Percentiles rank a stretch among this genome's conserved stretches.
Evolutionary conservation across 2,888 invertebrate genomes (phyloP).

Genomic region (Drosophila barbarae): DNA sequence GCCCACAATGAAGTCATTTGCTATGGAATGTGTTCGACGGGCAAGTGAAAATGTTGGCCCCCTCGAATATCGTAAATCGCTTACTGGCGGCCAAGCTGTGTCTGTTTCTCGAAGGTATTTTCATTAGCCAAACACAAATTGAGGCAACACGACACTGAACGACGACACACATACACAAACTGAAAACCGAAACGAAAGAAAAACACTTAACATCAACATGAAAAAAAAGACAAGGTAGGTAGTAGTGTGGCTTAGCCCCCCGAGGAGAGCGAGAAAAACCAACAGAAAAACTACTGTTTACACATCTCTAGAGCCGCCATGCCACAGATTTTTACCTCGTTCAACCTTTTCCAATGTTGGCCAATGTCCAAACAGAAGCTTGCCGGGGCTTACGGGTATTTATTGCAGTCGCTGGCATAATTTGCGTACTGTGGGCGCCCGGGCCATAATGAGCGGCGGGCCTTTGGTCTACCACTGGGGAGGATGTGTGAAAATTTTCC

Average conservation of each 20-base stretch:
- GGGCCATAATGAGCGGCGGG: slow-evolving; percentile 18
- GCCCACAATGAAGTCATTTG: slow-evolving; percentile 39
- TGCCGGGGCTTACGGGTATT: slow-evolving; percentile 16
- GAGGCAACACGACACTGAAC: slow-evolving; percentile 54
- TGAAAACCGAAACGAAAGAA: slow-evolving; percentile 28
- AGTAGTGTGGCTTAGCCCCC: slow-evolving; percentile 1
- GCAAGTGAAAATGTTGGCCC: slow-evolving; percentile 24
- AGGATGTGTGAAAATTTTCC: slow-evolving; percentile 39
- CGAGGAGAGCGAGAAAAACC: slow-evolving; percentile 54
- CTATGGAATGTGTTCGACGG: slow-evolving; percentile 16
- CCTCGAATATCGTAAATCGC: slow-evolving; percentile 43
- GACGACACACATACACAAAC: slow-evolving; percentile 13
- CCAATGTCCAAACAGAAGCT: slow-evolving; percentile 37
- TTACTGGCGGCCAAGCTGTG: slow-evolving; percentile 13
- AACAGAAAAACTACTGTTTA: slow-evolving; percentile 59
- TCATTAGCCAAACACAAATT: slow-evolving; percentile 73
- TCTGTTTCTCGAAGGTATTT: slow-evolving; percentile 43
- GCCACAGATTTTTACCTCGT: slow-evolving; percentile 22
- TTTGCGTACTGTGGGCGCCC: slow-evolving; percentile 28
- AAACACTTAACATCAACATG: slow-evolving; percentile 66
- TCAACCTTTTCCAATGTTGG: slow-evolving; percentile 16
- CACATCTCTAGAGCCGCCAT: slow-evolving; percentile 31
- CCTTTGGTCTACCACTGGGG: slow-evolving; percentile 14
- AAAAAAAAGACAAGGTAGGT: slow-evolving; percentile 46
- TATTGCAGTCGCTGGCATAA: slow-evolving; percentile 33